Evolutionary conservation across 1,140 invertebrate genomes (phyloP), one percentile per base, ranked within the genome.

Genomic region (Drosophila pallidifrons): DNA sequence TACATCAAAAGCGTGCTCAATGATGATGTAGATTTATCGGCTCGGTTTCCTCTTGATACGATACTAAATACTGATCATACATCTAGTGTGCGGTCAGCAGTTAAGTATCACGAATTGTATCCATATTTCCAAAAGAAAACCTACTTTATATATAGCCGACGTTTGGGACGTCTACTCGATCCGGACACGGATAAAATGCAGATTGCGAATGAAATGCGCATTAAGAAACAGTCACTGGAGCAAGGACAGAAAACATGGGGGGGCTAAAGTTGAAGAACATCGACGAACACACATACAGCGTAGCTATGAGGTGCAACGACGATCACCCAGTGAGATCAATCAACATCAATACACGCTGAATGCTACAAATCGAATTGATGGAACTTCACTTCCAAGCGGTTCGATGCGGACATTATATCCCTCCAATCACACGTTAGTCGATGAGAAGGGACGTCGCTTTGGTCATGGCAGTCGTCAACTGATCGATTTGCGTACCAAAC

Each of bases 401-500:
- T 25, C 20, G 20, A 25, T 25, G 20, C 20, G 20, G 20, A 25
- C 51, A 5, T 8, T n/a, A n/a, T 5, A 10, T 28, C 11, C 1
- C 13, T 30, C 54, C 8, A 41, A 54, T 16, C 4, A 5, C 0
- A 2, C 0, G 5, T 10, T 74, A 4, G 16, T 10, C 7, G 75
- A 78, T 30, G 16, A 47, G 0, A 57, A 16, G 7, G 76, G 76
- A 2, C 25, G 76, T 5, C 66, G 76, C 1, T 13, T 3, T 7
- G 76, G 47, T 0, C 49, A 51, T 1, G 65, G 75, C 2, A 70
- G 54, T 13, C 1, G 0, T 5, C 75, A 70, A 2, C 20, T 75
- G 20, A n/a, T 1, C 1, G 1, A 1, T 0, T 58, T 78, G 32
- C 65, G 65, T 0, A 10, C 1, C 0, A 20, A 41, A 2, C 59